Base-by-base conservation (phyloP, 2,113 vertebrate genomes). In the Sarotherodon lohbergeri region DNA sequence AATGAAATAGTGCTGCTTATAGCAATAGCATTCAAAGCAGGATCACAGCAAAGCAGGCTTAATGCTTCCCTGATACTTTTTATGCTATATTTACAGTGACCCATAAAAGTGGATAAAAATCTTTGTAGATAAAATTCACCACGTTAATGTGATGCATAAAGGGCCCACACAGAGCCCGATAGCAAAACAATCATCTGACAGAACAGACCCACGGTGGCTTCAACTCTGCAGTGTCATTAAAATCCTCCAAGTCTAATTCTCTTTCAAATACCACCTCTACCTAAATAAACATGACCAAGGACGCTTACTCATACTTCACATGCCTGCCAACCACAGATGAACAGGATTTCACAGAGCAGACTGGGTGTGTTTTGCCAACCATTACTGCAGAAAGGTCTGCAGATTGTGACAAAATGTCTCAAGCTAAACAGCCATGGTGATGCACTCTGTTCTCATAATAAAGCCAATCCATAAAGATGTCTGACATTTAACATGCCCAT, bases 271-370 rank as follows among this genome's bases (percentile, higher is more conserved):
- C 55, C 82, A 91, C 73, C 80, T 84, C 63, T 82, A 85, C 86
- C 85, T 81, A 91, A 87, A 92, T 85, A 93, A 93, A 91, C 82
- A 88, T 82, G 89, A 81, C 92, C 73, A n/a, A 82, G 81, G 79
- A 85, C 27, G 22, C 91, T 63, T 57, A 90, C 82, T 91, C 82
- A 85, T 76, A 61, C 68, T 84, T 48, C 81, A 8, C 81, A 85
- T 5, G 90, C 59, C 80, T 87, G 83, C 90, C 89, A 88, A 89
- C 66, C 43, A 22, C 83, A 83, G 82, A 81, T 4, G 27, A 82
- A 48, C 79, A 83, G 86, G 80, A 88, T 82, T 83, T 86, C 83
- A 82, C 71, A 84, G 57, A 71, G 78, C 54, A 39, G 43, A 34
- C 85, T 79, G 86, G 27, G 41, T 73, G 83, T 32, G 22, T 86